These are phyloP conservation scores for Lasioglossum vierecki DNA, from an alignment of 2,888 invertebrate genomes.

Conservation along the genomic window DNA sequence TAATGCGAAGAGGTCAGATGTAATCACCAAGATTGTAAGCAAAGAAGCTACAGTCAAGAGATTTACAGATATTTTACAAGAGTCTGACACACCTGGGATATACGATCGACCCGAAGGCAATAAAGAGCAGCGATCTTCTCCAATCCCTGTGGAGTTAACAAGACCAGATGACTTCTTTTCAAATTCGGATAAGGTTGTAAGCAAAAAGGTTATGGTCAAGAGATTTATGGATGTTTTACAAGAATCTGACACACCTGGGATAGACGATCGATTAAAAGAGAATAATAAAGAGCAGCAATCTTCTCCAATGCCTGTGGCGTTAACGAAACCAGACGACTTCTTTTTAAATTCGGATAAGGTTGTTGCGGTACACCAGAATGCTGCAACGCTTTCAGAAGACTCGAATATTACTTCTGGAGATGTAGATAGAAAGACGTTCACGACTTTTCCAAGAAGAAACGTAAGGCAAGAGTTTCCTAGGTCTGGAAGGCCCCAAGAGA, in stretches of 20 bases:
- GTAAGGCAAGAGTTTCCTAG: background rate
- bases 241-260: conserved; percentile 37
- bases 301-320: background rate
- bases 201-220: conserved; percentile 75
- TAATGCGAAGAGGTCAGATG: background rate
- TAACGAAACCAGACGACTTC: conserved; percentile 72
- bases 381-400: background rate
- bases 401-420: background rate
- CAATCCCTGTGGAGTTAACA: background rate
- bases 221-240: conserved; percentile 72
- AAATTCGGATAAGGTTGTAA: conserved; percentile 36
- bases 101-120: background rate
- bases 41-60: conserved; percentile 76
- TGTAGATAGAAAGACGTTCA: background rate
- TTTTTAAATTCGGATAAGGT: conserved; percentile 59
- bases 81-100: conserved; percentile 17
- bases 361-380: background rate
- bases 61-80: conserved; percentile 72
- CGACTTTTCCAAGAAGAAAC: background rate
- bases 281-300: background rate
- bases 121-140: background rate
- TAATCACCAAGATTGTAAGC: conserved; percentile 62
- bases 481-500: background rate
- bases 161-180: conserved; percentile 76
- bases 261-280: background rate